phyloP scores from a whole-genome alignment of 2,113 vertebrate species.

The Aviceda subcristata region DNA sequence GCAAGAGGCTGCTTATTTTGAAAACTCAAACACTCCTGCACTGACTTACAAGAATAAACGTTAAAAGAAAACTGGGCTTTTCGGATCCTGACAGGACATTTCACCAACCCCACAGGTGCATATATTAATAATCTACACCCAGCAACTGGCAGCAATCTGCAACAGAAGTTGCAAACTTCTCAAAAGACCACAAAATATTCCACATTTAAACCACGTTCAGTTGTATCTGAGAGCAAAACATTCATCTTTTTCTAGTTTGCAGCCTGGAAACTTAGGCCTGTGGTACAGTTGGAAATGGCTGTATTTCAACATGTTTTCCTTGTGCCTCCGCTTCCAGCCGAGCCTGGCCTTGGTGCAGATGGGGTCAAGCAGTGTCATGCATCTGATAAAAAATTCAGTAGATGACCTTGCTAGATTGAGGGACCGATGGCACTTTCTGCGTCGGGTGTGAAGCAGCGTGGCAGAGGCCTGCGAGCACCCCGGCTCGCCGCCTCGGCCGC shows the following conservation, averaged over 20 bases:
- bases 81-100: background rate
- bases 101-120: background rate
- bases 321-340: background rate
- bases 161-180: background rate
- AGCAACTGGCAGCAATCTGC: background rate
- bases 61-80: background rate
- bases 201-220: background rate
- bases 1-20: background rate
- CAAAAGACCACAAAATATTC: background rate
- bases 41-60: background rate
- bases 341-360: background rate
- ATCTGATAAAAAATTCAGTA: background rate
- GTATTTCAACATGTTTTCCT: background rate
- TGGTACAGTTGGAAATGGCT: background rate
- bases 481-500: background rate
- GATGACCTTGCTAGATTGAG: background rate
- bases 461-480: background rate
- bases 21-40: background rate
- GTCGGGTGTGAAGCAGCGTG: rapidly evolving
- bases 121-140: background rate
- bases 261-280: background rate
- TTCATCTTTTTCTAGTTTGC: background rate
- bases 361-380: background rate
- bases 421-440: background rate
- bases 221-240: background rate